Conservation (phyloP, 2,888 invertebrate species). For the Morpho helenor region DNA sequence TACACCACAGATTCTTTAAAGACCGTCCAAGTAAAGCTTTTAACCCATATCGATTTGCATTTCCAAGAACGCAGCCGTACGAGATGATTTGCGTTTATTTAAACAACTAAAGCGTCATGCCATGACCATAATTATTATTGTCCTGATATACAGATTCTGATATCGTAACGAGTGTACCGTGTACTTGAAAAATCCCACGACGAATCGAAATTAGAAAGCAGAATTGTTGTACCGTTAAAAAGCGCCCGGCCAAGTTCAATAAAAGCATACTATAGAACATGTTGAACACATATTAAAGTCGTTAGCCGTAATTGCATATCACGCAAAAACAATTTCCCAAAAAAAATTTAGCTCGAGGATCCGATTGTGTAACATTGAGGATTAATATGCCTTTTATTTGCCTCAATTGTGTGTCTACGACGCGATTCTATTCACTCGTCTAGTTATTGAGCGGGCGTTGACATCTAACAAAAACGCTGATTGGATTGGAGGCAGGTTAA, state of each 20-base stretch:
- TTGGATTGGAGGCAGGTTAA: slow-evolving; percentile 46
- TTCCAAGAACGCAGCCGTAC: slow-evolving; percentile 34
- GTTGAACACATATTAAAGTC: slow-evolving; percentile 55
- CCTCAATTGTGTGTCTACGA: slow-evolving; percentile 52
- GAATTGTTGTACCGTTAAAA: slow-evolving; percentile 53
- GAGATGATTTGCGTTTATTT: slow-evolving; percentile 47
- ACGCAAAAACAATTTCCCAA: slow-evolving; percentile 50
- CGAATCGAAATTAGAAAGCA: slow-evolving; percentile 66
- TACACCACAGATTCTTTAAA: slow-evolving; percentile 20
- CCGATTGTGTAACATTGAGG: slow-evolving; percentile 46
- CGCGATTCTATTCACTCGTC: slow-evolving; percentile 41
- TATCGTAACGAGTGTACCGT: slow-evolving; percentile 35
- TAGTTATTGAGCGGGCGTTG: slow-evolving; percentile 52
- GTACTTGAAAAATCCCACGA: slow-evolving; percentile 46
- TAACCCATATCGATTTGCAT: slow-evolving; percentile 38
- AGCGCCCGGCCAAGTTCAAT: slow-evolving; percentile 42
- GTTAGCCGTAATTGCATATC: slow-evolving; percentile 63
- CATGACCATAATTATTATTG: slow-evolving; percentile 57
- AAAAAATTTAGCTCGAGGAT: slow-evolving; percentile 21
- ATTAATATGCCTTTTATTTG: slow-evolving; percentile 68
- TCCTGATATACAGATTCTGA: slow-evolving; percentile 52
- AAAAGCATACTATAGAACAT: slow-evolving; percentile 48
- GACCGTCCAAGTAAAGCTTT: slow-evolving; percentile 12
- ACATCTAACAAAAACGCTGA: slow-evolving; percentile 56
- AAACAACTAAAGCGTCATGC: slow-evolving; percentile 43